Evolutionary conservation across 2,113 vertebrate genomes (phyloP).

Genomic region (Lipophrys pholis): DNA sequence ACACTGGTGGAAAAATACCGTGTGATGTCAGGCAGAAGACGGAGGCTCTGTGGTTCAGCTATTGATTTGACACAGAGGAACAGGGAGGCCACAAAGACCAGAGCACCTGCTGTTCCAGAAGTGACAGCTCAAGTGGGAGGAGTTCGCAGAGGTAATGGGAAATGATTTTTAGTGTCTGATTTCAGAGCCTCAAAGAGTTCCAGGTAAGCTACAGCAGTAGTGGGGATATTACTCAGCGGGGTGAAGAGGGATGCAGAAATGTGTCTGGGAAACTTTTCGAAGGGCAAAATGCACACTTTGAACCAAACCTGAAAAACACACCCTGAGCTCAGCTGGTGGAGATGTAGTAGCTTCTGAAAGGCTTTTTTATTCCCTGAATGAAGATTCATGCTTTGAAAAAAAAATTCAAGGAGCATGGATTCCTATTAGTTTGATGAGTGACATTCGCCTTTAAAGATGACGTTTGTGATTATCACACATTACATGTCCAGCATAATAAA

Average conservation of each 20-base stretch:
- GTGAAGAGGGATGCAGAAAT: neutral
- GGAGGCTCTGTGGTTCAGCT: neutral
- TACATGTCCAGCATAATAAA: neutral
- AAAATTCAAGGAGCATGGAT: neutral
- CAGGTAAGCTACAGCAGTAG: neutral
- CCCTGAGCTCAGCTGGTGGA: neutral
- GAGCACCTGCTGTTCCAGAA: conserved; percentile 18
- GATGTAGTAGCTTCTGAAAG: neutral
- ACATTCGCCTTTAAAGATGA: conserved; percentile 16
- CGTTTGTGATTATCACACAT: conserved; percentile 32
- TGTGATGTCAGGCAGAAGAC: neutral
- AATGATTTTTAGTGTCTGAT: conserved; percentile 3
- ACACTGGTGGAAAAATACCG: neutral
- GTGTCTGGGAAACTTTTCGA: conserved; percentile 6
- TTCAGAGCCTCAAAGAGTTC: conserved; percentile 21
- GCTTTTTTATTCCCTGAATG: neutral
- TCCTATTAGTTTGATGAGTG: conserved; percentile 11
- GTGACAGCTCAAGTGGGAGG: conserved; percentile 12
- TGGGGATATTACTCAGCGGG: conserved; percentile 2
- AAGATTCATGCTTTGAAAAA: conserved; percentile 3
- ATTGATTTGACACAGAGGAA: conserved; percentile 2
- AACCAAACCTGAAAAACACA: conserved; percentile 9
- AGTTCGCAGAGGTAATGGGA: conserved; percentile 6
- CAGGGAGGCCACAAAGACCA: conserved; percentile 6
- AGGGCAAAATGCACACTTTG: neutral